phyloP scores from a whole-genome alignment of 2,888 invertebrate genomes.

The Limnephilus auricula region DNA sequence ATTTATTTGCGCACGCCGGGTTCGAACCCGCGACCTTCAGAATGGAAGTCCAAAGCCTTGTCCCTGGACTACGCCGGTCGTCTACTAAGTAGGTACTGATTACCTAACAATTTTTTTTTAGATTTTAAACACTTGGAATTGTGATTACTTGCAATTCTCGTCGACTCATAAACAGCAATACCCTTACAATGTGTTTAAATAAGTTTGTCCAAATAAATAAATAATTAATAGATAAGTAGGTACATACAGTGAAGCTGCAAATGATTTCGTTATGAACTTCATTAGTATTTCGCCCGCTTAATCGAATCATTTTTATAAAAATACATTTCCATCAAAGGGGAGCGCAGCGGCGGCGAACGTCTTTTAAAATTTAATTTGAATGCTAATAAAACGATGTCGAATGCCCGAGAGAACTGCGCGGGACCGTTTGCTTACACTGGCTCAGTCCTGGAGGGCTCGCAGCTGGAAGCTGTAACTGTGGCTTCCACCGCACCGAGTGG shows the following conservation, averaged over 20 bases:
- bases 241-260: neutral
- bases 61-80: no score
- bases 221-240: neutral
- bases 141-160: no score
- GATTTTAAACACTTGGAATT: no score
- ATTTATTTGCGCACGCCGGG: no score
- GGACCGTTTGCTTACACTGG: constrained; percentile 29
- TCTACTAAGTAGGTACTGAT: no score
- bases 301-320: neutral
- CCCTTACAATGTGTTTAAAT: no score
- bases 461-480: neutral
- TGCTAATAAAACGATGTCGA: constrained; percentile 62
- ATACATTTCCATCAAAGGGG: constrained; percentile 9
- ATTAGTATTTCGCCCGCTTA: neutral
- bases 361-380: constrained; percentile 62
- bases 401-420: constrained; percentile 30
- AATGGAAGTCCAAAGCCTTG: no score
- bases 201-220: neutral
- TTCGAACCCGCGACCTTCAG: no score
- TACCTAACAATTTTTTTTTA: no score
- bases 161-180: no score
- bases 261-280: neutral
- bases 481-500: constrained; percentile 10
- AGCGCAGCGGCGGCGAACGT: constrained; percentile 48
- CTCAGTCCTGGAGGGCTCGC: neutral